These are phyloP conservation scores for Silurus lanzhouensis DNA, from an alignment of 2,797 vertebrate genomes.

Conservation along the genomic window DNA sequence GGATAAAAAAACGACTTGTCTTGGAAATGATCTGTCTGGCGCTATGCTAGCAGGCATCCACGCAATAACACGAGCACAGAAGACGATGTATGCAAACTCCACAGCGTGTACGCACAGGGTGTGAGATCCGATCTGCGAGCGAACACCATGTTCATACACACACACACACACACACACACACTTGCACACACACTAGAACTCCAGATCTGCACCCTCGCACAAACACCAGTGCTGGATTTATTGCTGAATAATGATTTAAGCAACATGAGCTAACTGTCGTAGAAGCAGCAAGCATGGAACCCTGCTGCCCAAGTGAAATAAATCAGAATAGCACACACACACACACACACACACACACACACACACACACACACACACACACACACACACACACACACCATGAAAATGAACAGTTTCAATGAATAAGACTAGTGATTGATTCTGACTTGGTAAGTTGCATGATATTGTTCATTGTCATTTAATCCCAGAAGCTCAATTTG, in stretches of 20 bases:
- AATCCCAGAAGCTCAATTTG: neutral
- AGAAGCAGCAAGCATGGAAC: constrained; percentile 24
- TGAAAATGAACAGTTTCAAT: neutral
- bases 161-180: constrained; percentile 4
- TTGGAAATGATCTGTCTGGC: constrained; percentile 22
- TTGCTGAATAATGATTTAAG: neutral
- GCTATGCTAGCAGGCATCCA: neutral
- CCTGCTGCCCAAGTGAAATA: neutral
- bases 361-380: neutral
- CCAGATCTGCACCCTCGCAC: neutral
- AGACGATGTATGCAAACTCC: constrained; percentile 11
- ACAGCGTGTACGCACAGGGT: constrained; percentile 30
- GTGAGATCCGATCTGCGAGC: neutral
- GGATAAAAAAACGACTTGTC: constrained; percentile 28
- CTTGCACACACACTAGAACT: constrained; percentile 1
- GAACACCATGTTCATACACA: constrained; percentile 7
- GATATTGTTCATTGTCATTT: neutral
- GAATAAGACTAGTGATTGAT: neutral
- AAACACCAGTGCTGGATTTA: constrained; percentile 1
- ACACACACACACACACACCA: neutral
- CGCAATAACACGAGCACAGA: neutral
- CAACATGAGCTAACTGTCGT: constrained; percentile 62
- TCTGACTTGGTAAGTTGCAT: neutral
- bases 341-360: neutral
- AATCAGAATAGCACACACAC: neutral